Conservation (phyloP, 2,113 vertebrate genomes). For the Candoia aspera region DNA sequence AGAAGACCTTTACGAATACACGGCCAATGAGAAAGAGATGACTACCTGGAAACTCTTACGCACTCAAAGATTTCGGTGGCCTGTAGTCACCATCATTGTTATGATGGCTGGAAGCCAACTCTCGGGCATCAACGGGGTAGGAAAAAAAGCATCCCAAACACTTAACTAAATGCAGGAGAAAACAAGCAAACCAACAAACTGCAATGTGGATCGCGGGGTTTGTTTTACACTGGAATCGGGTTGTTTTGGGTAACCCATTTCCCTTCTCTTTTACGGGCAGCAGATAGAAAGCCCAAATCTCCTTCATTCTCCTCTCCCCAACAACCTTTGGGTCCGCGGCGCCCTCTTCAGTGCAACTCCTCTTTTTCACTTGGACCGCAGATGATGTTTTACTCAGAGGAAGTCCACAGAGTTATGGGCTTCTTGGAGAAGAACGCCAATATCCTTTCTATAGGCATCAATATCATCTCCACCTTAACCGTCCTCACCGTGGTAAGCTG, state of each 20-base stretch:
- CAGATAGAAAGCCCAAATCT: background rate
- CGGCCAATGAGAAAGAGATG: constrained; percentile 69
- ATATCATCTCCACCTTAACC: constrained; percentile 76
- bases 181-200: background rate
- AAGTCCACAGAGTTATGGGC: constrained; percentile 80
- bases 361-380: constrained; percentile 53
- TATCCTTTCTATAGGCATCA: constrained; percentile 71
- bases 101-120: constrained; percentile 92
- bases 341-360: background rate
- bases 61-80: constrained; percentile 82
- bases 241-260: background rate
- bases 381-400: constrained; percentile 92
- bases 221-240: background rate
- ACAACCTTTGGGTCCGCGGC: background rate
- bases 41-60: constrained; percentile 78
- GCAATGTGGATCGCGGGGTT: background rate
- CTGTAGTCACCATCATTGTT: constrained; percentile 81
- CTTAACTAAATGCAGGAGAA: background rate
- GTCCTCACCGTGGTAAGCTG: background rate
- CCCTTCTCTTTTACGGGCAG: background rate
- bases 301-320: background rate
- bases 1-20: constrained; percentile 81
- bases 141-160: constrained; percentile 22
- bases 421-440: constrained; percentile 70
- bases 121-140: constrained; percentile 86